A percentile compares a stretch with the other conserved stretches of the same genome.
These are phyloP conservation scores for Calcarius ornatus DNA, from an alignment of 2,113 vertebrate genomes.

Conservation along the genomic window DNA sequence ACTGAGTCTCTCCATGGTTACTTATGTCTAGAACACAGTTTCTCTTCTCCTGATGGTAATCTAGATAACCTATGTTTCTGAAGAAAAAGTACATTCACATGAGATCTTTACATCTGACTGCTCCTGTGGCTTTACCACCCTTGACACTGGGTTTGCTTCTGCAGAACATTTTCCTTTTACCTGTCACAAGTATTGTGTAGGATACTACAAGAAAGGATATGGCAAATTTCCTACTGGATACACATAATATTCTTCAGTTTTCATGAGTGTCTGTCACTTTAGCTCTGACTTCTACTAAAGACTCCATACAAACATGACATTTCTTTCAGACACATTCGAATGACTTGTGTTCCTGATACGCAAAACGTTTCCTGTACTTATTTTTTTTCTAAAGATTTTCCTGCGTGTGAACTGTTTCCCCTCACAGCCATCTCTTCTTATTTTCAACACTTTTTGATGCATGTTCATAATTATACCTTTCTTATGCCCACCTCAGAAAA, in stretches of 20 bases:
- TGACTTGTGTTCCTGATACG: neutral
- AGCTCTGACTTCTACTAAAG: neutral
- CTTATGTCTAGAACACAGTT: neutral
- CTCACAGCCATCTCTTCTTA: neutral
- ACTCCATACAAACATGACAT: neutral
- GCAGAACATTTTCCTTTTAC: neutral
- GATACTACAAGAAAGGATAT: neutral
- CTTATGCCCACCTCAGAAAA: neutral
- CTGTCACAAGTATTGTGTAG: neutral
- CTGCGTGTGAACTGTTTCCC: neutral
- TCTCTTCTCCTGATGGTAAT: neutral
- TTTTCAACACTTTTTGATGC: neutral
- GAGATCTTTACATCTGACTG: neutral
- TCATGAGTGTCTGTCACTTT: neutral
- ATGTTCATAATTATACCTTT: neutral
- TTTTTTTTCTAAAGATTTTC: neutral
- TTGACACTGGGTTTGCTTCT: neutral
- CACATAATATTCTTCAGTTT: neutral
- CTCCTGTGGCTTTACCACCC: neutral
- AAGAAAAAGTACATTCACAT: neutral
- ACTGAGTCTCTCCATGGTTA: neutral
- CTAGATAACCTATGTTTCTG: neutral
- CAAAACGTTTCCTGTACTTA: neutral
- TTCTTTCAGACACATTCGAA: neutral
- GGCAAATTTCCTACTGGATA: neutral